Evolutionary conservation across 2,797 vertebrate genomes (phyloP).

Genomic region (Lagocephalus sceleratus): DNA sequence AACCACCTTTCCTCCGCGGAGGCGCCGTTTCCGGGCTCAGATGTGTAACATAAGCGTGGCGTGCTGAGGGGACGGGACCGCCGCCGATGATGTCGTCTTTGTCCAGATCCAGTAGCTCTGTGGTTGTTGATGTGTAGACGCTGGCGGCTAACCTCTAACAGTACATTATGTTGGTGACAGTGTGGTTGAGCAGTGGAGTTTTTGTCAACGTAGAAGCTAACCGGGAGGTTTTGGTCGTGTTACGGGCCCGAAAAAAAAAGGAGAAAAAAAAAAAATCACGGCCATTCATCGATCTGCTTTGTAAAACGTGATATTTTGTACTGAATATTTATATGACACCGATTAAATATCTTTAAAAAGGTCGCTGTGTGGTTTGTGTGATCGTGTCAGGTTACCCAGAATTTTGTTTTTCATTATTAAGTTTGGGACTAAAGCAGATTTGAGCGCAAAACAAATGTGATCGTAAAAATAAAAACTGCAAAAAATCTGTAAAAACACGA

Average conservation of each 20-base stretch:
- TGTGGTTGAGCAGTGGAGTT: conserved; percentile 66
- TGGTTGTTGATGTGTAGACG: conserved; percentile 73
- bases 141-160: conserved; percentile 52
- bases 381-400: conserved; percentile 15
- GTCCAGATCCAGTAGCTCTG: conserved; percentile 57
- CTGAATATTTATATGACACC: conserved; percentile 96
- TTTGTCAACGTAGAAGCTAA: conserved; percentile 60
- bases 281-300: conserved; percentile 80
- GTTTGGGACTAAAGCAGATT: too few species aligned
- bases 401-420: conserved; percentile 25
- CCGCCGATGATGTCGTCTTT: conserved; percentile 36
- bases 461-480: too few species aligned
- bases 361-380: conserved; percentile 7
- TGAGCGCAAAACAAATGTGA: too few species aligned
- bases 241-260: not conserved
- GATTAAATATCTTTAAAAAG: conserved; percentile 84
- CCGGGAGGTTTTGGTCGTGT: conserved; percentile 54
- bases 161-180: conserved; percentile 73
- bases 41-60: not conserved
- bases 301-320: conserved; percentile 97
- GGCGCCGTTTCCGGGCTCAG: conserved; percentile 29
- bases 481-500: too few species aligned
- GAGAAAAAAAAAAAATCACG: not conserved
- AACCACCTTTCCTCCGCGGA: conserved; percentile 9
- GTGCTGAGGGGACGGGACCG: conserved; percentile 17